Base-by-base conservation (phyloP, 2,888 invertebrate genomes). In the Pemphredon lugubris region DNA sequence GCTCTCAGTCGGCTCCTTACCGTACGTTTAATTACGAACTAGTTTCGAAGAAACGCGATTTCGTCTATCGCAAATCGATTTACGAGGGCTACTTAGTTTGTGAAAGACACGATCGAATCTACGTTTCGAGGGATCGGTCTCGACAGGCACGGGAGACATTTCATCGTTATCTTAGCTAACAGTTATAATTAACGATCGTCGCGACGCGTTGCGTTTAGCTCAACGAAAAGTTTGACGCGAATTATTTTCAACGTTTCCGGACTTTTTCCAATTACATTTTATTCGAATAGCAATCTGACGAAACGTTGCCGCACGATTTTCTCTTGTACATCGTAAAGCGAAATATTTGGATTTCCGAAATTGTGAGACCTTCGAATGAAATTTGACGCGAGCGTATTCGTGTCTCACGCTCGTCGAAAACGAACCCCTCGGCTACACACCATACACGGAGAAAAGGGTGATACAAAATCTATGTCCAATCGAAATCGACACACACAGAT, bases 401-500 rank as follows among this genome's bases (percentile, higher is more conserved):
- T n/a, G n/a, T n/a, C n/a, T n/a, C n/a, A 16, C n/a, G 0, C n/a
- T 32, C 55, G 57, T 21, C 66, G 82, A 81, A 54, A 59, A 61
- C 79, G 67, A 64, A 40, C 68, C 23, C 21, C 42, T 39, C 55
- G 60, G 61, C 79, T 83, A 77, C 73, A 82, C 69, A 81, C 76
- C 73, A 67, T 84, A 83, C 78, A 85, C 79, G 79, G 77, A 83
- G 81, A 79, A 77, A 77, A 79, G 79, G 75, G 72, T 82, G 78
- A 87, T 87, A 87, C 82, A 87, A 87, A 87, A 87, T 86, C 85
- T 86, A 85, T 84, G 82, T 79, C 77, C 81, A 86, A 85, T 86
- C 77, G 75, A 82, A 83, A 84, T 77, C 76, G 81, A 84, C 84
- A 85, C 84, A 77, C 83, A 86, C 83, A 87, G 83, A 87, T 79